Conservation (phyloP, 2,113 vertebrate genomes). For the Podarcis cretensis region DNA sequence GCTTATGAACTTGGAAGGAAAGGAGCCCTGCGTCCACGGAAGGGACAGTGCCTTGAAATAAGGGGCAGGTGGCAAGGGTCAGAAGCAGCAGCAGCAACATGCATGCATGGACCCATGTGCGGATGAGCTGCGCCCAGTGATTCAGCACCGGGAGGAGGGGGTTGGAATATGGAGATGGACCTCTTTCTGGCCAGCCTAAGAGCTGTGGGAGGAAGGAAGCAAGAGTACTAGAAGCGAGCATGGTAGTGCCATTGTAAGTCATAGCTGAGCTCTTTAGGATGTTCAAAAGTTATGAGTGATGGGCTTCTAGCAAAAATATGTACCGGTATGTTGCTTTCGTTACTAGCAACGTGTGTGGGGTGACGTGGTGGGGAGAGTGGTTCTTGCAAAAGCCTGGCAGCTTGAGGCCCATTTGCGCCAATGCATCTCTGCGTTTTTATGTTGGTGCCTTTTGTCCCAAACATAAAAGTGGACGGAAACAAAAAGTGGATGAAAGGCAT, state of each 20-base stretch:
- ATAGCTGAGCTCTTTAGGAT: no score
- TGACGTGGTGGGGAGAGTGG: not conserved
- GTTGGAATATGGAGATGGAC: not conserved
- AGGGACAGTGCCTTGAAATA: not conserved
- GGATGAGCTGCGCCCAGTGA: not conserved
- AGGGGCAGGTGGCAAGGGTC: no score
- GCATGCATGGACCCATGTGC: not conserved
- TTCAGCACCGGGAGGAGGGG: not conserved
- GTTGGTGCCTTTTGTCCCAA: not conserved
- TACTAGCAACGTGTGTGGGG: not conserved
- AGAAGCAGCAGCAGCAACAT: no score
- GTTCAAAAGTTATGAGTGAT: not conserved
- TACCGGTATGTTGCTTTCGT: no score
- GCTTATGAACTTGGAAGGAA: no score
- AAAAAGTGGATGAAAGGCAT: not conserved
- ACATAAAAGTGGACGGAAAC: not conserved
- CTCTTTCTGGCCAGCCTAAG: no score
- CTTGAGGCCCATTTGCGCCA: not conserved
- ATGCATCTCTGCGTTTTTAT: not conserved
- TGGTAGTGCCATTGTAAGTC: not conserved
- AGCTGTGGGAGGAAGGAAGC: no score
- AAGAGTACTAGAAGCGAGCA: not conserved
- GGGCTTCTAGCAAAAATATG: not conserved
- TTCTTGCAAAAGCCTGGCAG: not conserved
- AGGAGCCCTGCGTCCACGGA: no score